A percentile compares a stretch with the other conserved stretches of the same genome.
phyloP scores from a whole-genome alignment of 2,113 vertebrate genomes.

The Cichladusa arquata region DNA sequence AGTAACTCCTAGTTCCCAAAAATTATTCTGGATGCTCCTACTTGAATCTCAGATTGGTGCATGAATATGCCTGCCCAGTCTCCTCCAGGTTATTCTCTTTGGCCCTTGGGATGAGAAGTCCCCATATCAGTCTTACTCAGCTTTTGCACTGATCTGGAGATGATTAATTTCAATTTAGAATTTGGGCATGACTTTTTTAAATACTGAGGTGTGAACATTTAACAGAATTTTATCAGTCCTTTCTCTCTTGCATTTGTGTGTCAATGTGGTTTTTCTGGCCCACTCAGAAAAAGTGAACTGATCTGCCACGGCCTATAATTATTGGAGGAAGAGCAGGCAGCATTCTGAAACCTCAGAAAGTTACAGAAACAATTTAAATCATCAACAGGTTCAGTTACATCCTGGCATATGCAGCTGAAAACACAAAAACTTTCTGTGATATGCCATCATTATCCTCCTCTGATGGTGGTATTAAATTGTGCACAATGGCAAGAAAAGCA shows the following conservation, averaged over 20 bases:
- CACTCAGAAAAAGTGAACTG: neutral
- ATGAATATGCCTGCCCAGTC: neutral
- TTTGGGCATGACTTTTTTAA: neutral
- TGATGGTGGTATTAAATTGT: neutral
- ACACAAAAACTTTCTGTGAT: conserved; percentile 13
- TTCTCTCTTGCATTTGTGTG: neutral
- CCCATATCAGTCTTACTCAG: neutral
- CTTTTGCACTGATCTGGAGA: neutral
- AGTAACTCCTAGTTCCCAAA: neutral
- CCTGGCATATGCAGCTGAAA: neutral
- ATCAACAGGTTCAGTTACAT: neutral
- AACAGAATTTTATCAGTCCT: neutral
- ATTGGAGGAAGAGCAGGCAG: neutral
- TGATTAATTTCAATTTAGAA: neutral
- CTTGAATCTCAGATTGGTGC: neutral
- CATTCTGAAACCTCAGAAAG: conserved; percentile 5
- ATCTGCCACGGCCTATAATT: neutral
- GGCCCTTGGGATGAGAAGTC: neutral
- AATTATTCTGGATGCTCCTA: neutral
- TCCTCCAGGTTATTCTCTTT: neutral
- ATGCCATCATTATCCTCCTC: neutral
- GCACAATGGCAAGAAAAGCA: conserved; percentile 3
- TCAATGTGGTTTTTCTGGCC: neutral
- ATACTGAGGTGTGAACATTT: neutral
- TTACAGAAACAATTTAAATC: conserved; percentile 17